Base-by-base conservation (phyloP, 2,113 vertebrate species). In the Pycnonotus jocosus region DNA sequence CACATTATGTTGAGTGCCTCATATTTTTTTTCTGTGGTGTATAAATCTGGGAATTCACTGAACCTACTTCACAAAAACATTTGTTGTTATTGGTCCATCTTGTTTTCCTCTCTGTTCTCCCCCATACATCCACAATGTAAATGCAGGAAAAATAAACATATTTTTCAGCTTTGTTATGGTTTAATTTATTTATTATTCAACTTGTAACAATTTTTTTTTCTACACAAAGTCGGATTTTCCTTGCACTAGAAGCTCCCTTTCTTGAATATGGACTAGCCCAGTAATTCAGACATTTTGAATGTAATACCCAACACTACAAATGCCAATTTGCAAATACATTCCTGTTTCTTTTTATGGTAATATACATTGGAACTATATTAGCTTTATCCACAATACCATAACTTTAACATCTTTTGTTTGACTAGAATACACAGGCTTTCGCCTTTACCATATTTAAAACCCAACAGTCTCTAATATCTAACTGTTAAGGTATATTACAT, bases 21-120 rank as follows among this genome's bases (percentile, higher is more conserved):
- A 50, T 0, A 0, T 69, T 70, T 57, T 12, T 12, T 50, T 28
- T 51, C 11, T 54, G 10, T 7, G 31, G 10, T 27, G 12, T 23
- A 25, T 17, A 50, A 62, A 62, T 45, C 31, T 58, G 18, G 5
- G 7, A 86, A 79, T 62, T 71, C 33, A 74, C 6, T 23, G 27
- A 81, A 37, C 8, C 6, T 78, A 57, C 20, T 48, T 48, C 1
- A 69, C 66, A 72, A 57, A 73, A 15, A 3, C 4, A 33, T 31
- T 54, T 56, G 20, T 51, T 13, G 10, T 35, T 42, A 62, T 54
- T 66, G 11, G 22, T 79, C 60, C 22, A 28, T n/a, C 15, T 10
- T 58, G 8, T n/a, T 78, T 81, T 33, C 5, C 18, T n/a, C 37
- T 81, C 12, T 8, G 1, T 79, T 76, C 18, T 38, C 19, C 4